Percentiles rank a stretch among this genome's conserved stretches.
Evolutionary conservation across 2,797 vertebrate genomes (phyloP).

Genomic region (Myiothlypis coronata): DNA sequence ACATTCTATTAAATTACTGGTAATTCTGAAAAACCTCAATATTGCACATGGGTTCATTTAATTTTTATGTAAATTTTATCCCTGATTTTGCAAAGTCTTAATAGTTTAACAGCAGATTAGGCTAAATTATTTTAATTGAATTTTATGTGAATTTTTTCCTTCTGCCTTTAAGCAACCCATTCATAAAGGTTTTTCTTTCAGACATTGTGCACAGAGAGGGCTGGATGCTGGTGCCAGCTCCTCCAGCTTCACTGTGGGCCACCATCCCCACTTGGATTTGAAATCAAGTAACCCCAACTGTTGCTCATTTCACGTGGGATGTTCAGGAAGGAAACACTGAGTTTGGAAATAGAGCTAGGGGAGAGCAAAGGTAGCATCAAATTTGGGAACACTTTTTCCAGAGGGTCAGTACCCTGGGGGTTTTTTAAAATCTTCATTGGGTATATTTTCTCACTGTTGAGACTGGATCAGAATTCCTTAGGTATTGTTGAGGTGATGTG

Average conservation of each 20-base stretch:
- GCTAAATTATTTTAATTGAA: constrained; percentile 60
- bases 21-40: constrained; percentile 46
- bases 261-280: neutral
- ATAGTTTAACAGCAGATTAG: constrained; percentile 63
- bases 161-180: neutral
- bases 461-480: neutral
- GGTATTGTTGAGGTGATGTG: neutral
- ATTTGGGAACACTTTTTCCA: neutral
- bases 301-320: neutral
- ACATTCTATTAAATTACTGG: constrained; percentile 59
- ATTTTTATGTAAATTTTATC: constrained; percentile 69
- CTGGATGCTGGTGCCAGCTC: neutral
- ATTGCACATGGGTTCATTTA: constrained; percentile 50
- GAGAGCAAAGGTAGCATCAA: neutral
- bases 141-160: constrained; percentile 32
- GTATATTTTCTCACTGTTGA: neutral
- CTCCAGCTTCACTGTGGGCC: neutral
- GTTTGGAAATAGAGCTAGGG: neutral
- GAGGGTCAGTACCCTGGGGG: neutral
- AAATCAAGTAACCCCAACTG: neutral
- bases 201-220: neutral
- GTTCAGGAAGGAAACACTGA: neutral
- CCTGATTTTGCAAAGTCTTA: constrained; percentile 45
- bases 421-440: neutral
- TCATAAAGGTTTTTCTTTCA: neutral